Evolutionary conservation across 2,797 vertebrate species (phyloP), one percentile per base, ranked within the genome.

Genomic region (Choloepus didactylus): DNA sequence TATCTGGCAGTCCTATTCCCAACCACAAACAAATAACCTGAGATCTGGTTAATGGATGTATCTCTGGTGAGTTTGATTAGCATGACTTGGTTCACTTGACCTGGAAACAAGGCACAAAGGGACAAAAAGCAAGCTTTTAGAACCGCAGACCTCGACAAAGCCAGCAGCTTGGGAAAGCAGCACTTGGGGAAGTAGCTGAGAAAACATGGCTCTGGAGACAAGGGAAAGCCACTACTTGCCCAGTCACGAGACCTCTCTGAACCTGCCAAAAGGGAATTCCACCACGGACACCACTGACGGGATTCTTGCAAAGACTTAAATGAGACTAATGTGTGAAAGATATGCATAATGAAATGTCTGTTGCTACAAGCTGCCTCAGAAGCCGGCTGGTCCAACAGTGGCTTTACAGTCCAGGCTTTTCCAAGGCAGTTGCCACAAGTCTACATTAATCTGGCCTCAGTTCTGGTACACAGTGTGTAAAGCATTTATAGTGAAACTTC

Each of bases 311-410:
- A 31, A 85, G 44, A 31, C 10, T 3, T 1, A 3, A 4, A 16
- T 1, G 31, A 18, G 31, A 0, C 1, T 1, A 19, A 0, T 0
- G 5, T 7, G 35, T 6, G 16, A 6, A 35, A 5, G 41, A 6
- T 44, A 44, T 21, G 38, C 21, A 35, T 21, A 10, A 8, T 25
- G 12, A 51, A 35, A 25, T 3, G 38, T 6, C 35, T 1, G 1
- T 11, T 44, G 9, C 9, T 3, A 4, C 5, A 6, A 27, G 10
- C 62, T 3, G 6, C 16, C 23, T 11, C 3, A 2, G n/a, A 66
- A 25, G 56, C 84, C 66, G 14, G 90, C 81, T 18, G 4, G 2
- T 4, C 41, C 81, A 19, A 1, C 27, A 3, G 70, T 10, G 3
- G 19, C 81, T 60, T 67, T 62, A 25, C 2, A 7, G 3, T 14